Base-by-base conservation (phyloP, 2,113 vertebrate species). In the Poeciliopsis turrubarensis region DNA sequence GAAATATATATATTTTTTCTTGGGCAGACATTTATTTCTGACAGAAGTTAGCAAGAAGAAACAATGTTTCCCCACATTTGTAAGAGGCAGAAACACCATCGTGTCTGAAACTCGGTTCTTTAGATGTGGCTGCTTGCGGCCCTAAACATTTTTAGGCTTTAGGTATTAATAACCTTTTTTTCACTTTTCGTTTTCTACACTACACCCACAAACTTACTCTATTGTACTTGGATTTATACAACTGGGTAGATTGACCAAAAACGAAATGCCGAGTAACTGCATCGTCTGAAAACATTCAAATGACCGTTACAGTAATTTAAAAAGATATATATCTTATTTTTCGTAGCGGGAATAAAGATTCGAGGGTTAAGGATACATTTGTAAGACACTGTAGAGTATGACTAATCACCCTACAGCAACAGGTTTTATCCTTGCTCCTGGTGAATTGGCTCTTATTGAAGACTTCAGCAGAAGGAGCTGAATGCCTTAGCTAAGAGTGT, bases 1-100 rank as follows among this genome's bases (percentile, higher is more conserved):
- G 68, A 77, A 72, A 60, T 71, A 9, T 62, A 64, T 65, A 68
- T 57, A 41, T 65, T 25, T 13, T 4, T n/a, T 75, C 70, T 72
- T 78, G 5, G 4, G 44, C 1, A 14, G 41, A 44, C 5, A 44
- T 54, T 7, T 19, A 54, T 25, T 54, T 54, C 22, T 25, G 51
- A 54, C 22, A 54, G 22, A 54, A 54, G 25, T 54, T 19, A 25
- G 1, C 47, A 25, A 54, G 1, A 0, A 1, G 51, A 22, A 25
- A 25, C 5, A 7, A 22, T 8, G 7, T 22, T 8, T 22, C 17
- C 5, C 51, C 17, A 19, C 7, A 22, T 22, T 54, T 54, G 1
- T 25, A 25, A 22, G 51, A 54, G 22, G 22, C 51, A 54, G 51
- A 22, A 25, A 44, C 12, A 44, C 41, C 3, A 17, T 19, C 22